Evolutionary conservation across 2,113 vertebrate genomes (phyloP).

Genomic region (Chinchilla lanigera): DNA sequence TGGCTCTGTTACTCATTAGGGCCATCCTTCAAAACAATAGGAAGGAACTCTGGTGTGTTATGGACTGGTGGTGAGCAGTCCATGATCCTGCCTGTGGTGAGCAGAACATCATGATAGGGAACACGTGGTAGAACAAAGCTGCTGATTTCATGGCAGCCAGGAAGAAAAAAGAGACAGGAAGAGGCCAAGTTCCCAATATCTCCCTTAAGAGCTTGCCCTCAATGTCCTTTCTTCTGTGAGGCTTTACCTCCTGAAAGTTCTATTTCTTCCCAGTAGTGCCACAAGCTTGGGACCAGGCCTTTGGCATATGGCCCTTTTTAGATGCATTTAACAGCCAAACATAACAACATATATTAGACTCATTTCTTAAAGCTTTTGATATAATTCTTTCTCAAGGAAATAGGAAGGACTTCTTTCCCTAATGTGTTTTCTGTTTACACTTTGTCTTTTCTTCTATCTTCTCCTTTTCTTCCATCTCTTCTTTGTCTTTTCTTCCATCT

Average conservation of each 20-base stretch:
- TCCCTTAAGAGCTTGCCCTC: neutral
- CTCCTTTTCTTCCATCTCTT: too few relatives aligned
- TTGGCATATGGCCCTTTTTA: neutral
- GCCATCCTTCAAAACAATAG: slow-evolving; percentile 97
- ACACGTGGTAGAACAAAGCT: neutral
- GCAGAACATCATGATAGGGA: neutral
- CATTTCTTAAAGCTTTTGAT: slow-evolving; percentile 23
- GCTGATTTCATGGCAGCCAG: neutral
- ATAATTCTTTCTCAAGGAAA: neutral
- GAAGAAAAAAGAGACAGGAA: neutral
- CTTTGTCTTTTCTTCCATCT: neutral
- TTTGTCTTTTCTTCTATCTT: neutral
- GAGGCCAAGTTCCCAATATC: too few relatives aligned
- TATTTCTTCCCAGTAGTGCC: neutral
- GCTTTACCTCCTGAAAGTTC: neutral
- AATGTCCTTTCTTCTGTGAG: neutral
- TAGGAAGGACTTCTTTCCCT: neutral
- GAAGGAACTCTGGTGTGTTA: slow-evolving; percentile 97
- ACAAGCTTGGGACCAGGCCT: neutral
- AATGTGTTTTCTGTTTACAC: slow-evolving; percentile 8
- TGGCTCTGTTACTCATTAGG: slow-evolving; percentile 86
- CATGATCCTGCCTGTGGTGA: neutral
- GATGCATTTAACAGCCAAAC: neutral
- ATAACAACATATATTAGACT: neutral
- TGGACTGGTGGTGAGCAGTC: slow-evolving; percentile 94